These are phyloP conservation scores for Eupristina koningsbergeri DNA, from an alignment of 1,140 invertebrate genomes.

Conservation along the genomic window DNA sequence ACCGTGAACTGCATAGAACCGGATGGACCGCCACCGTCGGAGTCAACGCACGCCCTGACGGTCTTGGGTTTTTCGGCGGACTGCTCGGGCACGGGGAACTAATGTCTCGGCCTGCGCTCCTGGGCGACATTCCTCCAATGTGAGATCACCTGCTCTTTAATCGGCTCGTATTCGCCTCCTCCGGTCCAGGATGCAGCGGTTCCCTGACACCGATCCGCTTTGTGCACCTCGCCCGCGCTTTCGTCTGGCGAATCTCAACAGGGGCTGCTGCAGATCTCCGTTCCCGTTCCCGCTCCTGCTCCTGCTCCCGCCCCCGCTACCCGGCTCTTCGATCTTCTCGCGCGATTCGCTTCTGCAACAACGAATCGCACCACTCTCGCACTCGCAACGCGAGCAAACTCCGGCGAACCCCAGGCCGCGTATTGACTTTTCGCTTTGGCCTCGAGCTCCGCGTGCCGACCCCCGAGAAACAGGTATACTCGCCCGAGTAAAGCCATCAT, in stretches of 20 bases:
- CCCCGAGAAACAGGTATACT: neutral
- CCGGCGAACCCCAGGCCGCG: too few relatives aligned
- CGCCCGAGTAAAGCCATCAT: too few relatives aligned
- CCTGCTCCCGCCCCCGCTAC: too few relatives aligned
- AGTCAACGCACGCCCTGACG: slow-evolving; percentile 38
- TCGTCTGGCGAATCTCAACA: neutral
- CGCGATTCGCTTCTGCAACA: neutral
- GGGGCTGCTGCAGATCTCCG: too few relatives aligned
- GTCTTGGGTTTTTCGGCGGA: slow-evolving; percentile 32
- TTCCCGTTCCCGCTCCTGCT: too few relatives aligned
- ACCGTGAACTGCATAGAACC: slow-evolving; percentile 46
- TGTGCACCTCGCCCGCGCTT: neutral
- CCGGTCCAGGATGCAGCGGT: too few relatives aligned
- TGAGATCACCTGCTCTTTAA: slow-evolving; percentile 68
- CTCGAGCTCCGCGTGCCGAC: neutral
- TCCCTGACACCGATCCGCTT: too few relatives aligned
- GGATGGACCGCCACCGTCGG: neutral
- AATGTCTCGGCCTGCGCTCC: neutral
- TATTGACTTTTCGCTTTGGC: neutral
- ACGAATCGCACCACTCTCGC: slow-evolving; percentile 8
- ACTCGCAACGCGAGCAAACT: neutral
- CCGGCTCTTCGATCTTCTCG: neutral
- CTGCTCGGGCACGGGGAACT: neutral
- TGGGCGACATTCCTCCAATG: slow-evolving; percentile 66
- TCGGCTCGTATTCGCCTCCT: slow-evolving; percentile 15